These are phyloP conservation scores for Chelonoidis abingdonii DNA, from an alignment of 2,113 vertebrate species.

Conservation along the genomic window DNA sequence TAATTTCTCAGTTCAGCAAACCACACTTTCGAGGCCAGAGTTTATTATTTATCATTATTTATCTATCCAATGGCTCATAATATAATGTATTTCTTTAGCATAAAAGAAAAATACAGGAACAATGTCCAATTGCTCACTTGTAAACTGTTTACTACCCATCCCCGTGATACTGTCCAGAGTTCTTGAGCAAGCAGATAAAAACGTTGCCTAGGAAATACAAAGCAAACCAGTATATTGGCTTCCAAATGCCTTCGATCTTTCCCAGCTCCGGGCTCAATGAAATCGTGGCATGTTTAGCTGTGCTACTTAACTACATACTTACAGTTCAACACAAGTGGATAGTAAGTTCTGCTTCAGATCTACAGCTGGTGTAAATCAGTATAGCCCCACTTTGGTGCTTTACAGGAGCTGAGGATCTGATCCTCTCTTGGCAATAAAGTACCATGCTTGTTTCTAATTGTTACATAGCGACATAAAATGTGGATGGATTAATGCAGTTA, in stretches of 20 bases:
- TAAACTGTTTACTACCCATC: not conserved
- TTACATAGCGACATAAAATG: not conserved
- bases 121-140: not conserved
- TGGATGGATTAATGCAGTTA: not conserved
- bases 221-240: not conserved
- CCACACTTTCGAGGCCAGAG: not conserved
- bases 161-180: not conserved
- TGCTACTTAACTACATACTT: not conserved
- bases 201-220: not conserved
- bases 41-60: not conserved
- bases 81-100: not conserved
- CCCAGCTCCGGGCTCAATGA: not conserved
- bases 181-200: not conserved
- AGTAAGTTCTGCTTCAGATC: not conserved
- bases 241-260: rapidly evolving
- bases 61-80: not conserved
- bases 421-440: not conserved
- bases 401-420: not conserved
- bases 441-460: not conserved
- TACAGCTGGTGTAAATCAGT: not conserved
- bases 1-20: not conserved
- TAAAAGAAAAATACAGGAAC: not conserved
- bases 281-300: not conserved
- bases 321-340: not conserved
- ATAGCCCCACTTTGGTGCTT: not conserved